Conservation (phyloP, 2,797 vertebrate species). For the Diceros bicornis region DNA sequence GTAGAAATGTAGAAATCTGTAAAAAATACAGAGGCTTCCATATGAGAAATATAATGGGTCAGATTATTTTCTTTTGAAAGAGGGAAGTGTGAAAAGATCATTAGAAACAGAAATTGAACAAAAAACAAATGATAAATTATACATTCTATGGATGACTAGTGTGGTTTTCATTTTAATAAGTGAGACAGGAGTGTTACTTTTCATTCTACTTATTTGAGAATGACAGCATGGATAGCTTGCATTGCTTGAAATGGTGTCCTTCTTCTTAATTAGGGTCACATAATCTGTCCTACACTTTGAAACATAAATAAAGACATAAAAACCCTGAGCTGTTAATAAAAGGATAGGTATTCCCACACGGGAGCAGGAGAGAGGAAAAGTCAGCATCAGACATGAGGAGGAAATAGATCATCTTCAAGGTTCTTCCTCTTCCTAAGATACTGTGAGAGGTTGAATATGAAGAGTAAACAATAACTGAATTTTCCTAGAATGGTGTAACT, state of each 20-base stretch:
- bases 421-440: background rate
- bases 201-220: background rate
- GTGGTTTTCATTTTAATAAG: background rate
- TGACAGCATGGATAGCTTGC: background rate
- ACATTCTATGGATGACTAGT: background rate
- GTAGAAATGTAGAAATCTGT: background rate
- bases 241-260: background rate
- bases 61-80: slow-evolving; percentile 54
- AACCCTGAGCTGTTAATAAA: slow-evolving; percentile 57
- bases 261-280: background rate
- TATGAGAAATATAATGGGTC: background rate
- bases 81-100: background rate
- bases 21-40: background rate
- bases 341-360: slow-evolving; percentile 8
- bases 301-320: background rate
- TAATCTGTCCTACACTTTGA: background rate
- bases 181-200: background rate
- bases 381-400: background rate
- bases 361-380: background rate
- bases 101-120: background rate
- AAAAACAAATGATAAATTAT: background rate
- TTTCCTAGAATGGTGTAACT: slow-evolving; percentile 65
- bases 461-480: slow-evolving; percentile 40
- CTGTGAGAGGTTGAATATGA: background rate
- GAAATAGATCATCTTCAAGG: background rate